Evolutionary conservation across 1,140 invertebrate species (phyloP).

Genomic region (Scylla paramamosain): DNA sequence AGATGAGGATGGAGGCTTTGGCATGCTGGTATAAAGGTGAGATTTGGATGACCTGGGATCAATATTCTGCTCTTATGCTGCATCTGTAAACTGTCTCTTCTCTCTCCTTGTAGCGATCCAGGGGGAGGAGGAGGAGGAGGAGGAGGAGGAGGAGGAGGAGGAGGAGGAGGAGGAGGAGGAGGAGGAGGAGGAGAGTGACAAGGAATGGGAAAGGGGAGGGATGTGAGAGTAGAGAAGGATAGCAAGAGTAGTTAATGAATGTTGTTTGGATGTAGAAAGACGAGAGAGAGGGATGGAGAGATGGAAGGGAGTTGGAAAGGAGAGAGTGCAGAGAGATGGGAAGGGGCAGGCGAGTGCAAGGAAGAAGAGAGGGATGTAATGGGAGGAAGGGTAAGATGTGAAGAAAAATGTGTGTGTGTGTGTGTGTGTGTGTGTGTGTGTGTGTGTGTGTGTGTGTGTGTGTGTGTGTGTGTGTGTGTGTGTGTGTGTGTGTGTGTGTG

Average conservation of each 20-base stretch:
- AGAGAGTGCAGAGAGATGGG: background rate
- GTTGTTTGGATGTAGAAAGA: background rate
- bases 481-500: no score
- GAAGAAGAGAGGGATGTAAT: background rate
- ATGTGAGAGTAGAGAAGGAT: background rate
- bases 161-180: background rate
- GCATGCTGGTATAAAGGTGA: background rate
- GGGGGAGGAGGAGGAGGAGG: background rate
- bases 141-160: background rate
- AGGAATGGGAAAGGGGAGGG: background rate
- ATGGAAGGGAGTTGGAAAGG: no score
- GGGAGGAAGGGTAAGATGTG: background rate
- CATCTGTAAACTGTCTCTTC: background rate
- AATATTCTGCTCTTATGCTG: background rate
- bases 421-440: no score
- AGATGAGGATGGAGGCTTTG: background rate
- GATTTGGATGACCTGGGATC: background rate
- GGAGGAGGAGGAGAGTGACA: background rate
- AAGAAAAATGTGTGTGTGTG: no score
- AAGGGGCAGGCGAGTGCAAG: background rate
- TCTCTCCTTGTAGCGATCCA: background rate
- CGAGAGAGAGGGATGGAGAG: background rate
- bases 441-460: no score
- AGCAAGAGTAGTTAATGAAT: background rate
- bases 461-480: no score